Percentiles rank a stretch among this genome's conserved stretches.
Evolutionary conservation across 2,113 vertebrate species (phyloP).

Genomic region (Trematomus loennbergii): DNA sequence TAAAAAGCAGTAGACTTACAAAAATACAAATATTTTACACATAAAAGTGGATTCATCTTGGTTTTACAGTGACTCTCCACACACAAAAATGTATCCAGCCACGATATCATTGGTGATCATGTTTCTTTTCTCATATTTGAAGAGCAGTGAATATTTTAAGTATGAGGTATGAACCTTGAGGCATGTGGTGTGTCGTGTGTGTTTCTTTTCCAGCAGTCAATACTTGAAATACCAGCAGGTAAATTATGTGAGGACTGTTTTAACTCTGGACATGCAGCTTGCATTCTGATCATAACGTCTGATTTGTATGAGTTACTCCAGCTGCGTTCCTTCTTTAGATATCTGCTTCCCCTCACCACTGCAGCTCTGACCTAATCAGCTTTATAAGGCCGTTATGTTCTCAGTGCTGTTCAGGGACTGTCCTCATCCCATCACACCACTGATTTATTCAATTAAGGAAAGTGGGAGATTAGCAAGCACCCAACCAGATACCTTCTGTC

Average conservation of each 20-base stretch:
- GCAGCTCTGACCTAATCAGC: slow-evolving; percentile 33
- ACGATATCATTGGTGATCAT: neutral
- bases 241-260: neutral
- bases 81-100: too few relatives aligned
- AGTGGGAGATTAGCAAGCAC: slow-evolving; percentile 70
- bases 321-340: neutral
- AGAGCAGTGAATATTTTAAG: neutral
- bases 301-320: neutral
- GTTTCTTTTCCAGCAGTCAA: neutral
- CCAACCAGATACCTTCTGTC: slow-evolving; percentile 66
- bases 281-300: neutral
- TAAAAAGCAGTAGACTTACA: neutral
- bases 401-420: slow-evolving; percentile 33
- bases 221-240: slow-evolving; percentile 27
- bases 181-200: neutral
- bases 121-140: slow-evolving; percentile 11
- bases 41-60: neutral
- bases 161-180: neutral
- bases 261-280: neutral
- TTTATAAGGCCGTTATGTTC: slow-evolving; percentile 36
- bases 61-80: neutral
- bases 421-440: slow-evolving; percentile 64
- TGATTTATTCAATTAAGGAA: slow-evolving; percentile 78
- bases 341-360: neutral
- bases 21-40: neutral